phyloP scores from a whole-genome alignment of 2,888 invertebrate species.

The Falcaria lacertinaria region DNA sequence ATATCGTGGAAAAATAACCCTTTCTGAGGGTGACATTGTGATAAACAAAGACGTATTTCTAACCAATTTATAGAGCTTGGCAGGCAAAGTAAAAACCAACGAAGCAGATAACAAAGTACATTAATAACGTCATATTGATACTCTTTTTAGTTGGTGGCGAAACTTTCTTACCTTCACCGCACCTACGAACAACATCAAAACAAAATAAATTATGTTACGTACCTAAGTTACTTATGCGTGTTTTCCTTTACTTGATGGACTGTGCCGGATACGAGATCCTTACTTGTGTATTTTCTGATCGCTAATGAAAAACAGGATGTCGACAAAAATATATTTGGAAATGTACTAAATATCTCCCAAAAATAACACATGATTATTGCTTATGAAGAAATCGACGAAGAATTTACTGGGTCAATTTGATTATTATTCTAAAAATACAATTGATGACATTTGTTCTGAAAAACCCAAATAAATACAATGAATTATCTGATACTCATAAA shows the following conservation, averaged over 20 bases:
- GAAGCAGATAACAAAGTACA: conserved; percentile 24
- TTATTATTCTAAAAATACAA: too few species aligned
- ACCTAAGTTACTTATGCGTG: conserved; percentile 21
- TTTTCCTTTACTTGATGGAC: conserved; percentile 21
- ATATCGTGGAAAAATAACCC: neutral
- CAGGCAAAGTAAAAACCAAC: conserved; percentile 10
- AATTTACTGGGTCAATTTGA: too few species aligned
- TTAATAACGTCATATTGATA: conserved; percentile 30
- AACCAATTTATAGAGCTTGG: neutral
- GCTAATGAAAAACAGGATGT: too few species aligned
- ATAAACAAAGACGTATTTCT: neutral
- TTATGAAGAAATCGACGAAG: too few species aligned
- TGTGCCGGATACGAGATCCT: conserved; percentile 10
- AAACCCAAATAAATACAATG: too few species aligned
- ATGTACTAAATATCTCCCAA: too few species aligned
- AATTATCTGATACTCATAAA: too few species aligned
- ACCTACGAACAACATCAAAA: conserved; percentile 30
- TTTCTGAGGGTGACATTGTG: neutral
- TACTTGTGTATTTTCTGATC: neutral
- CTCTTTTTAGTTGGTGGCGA: conserved; percentile 17
- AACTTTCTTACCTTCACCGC: conserved; percentile 25
- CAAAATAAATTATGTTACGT: conserved; percentile 28
- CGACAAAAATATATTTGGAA: too few species aligned
- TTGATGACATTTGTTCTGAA: too few species aligned
- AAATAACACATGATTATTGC: too few species aligned